Base-by-base conservation (phyloP, 2,888 invertebrate genomes). In the Matsumyia berberina region DNA sequence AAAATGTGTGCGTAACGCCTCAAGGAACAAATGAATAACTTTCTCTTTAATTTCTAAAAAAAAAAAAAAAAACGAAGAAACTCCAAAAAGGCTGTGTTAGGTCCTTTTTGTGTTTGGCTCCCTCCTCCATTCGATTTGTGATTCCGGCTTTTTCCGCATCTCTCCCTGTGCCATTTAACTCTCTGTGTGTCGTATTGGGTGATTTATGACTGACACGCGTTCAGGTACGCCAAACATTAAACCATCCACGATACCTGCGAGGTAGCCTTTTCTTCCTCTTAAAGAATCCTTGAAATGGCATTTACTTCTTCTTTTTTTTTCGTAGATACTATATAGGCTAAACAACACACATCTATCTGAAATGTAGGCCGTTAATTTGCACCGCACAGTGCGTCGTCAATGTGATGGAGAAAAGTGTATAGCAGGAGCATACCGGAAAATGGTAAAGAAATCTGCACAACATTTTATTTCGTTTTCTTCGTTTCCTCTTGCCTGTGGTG, bases 131-230 rank as follows among this genome's bases (percentile, higher is more conserved):
- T 31, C 35, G 60, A 51, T 62, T 74, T 67, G 49, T 60, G 46
- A 29, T 66, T 60, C 39, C 51, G 73, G 53, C 33, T 73, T 62
- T 49, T 53, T 37, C 66, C 8, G 19, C 57, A 70, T 57, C 69
- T 49, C 19, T 53, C 29, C 74, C 64, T 62, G 44, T 64, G 58
- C 74, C 74, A 69, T 80, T 76, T 70, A 85, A 79, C 69, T n/a
- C n/a, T n/a, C n/a, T 74, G 64, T 55, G 39, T 79, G 79, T 85
- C 79, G 85, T 80, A 85, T 79, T 70, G 73, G 85, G 85, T 85
- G 80, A 80, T 85, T 85, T 85, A 85, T 80, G 80, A 66, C 60
- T 70, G 74, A 85, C 85, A 85, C 85, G 85, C 85, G 85, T 80
- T 80, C 85, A 85, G 85, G 85, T 85, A 85, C 74, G 74, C 74